Conservation (phyloP, 2,113 vertebrate species). For the Prinia subflava region DNA sequence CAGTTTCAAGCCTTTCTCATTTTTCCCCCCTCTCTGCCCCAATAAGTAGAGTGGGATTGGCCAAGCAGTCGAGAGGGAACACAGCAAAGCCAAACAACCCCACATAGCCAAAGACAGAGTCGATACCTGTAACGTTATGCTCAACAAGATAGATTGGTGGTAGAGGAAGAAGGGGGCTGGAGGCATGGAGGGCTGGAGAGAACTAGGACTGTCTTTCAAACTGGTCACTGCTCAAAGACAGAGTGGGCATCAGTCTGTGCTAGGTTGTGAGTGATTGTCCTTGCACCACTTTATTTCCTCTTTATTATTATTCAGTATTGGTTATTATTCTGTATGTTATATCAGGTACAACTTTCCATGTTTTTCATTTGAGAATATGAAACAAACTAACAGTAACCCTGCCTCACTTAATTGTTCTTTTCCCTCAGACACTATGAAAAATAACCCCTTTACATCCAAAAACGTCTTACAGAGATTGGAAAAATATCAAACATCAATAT, state of each 20-base stretch:
- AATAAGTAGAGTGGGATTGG: background rate
- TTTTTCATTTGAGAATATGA: background rate
- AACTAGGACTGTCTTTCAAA: background rate
- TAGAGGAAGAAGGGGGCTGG: background rate
- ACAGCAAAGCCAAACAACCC: background rate
- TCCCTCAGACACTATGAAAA: background rate
- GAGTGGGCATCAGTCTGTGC: background rate
- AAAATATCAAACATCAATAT: background rate
- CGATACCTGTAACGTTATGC: too few relatives aligned
- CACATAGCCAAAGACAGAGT: background rate
- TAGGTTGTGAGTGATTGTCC: background rate
- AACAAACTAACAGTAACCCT: background rate
- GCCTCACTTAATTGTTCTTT: background rate
- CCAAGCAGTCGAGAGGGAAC: background rate
- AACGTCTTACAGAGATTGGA: background rate
- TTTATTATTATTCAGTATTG: background rate
- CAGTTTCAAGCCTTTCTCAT: background rate
- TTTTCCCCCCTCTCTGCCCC: fast-evolving
- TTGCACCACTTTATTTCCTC: background rate
- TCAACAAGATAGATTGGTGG: background rate
- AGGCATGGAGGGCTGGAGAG: too few relatives aligned
- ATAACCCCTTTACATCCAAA: background rate
- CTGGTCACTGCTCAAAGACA: background rate
- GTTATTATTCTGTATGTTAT: background rate
- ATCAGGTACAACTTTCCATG: background rate